Evolutionary conservation across 2,113 vertebrate species (phyloP), one percentile per base, ranked within the genome.

Genomic region (Coptodon rendalli): DNA sequence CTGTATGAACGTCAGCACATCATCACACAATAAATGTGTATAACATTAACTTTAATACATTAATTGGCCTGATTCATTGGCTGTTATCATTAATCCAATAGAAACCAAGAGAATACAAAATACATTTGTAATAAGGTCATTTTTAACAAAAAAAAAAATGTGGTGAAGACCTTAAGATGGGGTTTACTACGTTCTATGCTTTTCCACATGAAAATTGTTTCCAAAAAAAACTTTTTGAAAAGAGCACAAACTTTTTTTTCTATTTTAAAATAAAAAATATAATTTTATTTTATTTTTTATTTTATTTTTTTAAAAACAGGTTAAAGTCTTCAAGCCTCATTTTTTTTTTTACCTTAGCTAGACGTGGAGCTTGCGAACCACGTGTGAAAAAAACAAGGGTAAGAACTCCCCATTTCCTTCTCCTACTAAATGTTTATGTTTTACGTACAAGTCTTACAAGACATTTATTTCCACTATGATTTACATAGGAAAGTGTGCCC

Each of bases 91-190:
- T 76, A 48, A 76, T 17, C 43, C 27, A 76, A 31, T 12, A 78
- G 4, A 78, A 50, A 17, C 5, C 68, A 29, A 3, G 0, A 19
- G 71, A 48, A 50, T 50, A 78, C 27, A 31, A 50, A 78, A 10
- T 19, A 5, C 17, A 19, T 5, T 48, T 50, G 71, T 31, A 50
- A n/a, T 78, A 31, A 78, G 1, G 27, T 50, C 0, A 8, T 78
- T 50, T 19, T 50, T n/a, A 0, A 78, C 9, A 8, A 31, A 78
- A 0, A 0, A 19, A 1, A n/a, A n/a, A n/a, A 48, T 3, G 16
- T 3, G 17, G 52, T 50, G 52, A 31, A 78, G 27, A 34, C 73
- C 45, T 12, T 34, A 13, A 7, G 45, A 50, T 52, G 45, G 10
- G 0, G 6, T 78, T 50, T 29, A 50, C 7, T 31, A 11, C 17